Evolutionary conservation across 2,113 vertebrate genomes (phyloP).

Genomic region (Pseudopipra pipra): DNA sequence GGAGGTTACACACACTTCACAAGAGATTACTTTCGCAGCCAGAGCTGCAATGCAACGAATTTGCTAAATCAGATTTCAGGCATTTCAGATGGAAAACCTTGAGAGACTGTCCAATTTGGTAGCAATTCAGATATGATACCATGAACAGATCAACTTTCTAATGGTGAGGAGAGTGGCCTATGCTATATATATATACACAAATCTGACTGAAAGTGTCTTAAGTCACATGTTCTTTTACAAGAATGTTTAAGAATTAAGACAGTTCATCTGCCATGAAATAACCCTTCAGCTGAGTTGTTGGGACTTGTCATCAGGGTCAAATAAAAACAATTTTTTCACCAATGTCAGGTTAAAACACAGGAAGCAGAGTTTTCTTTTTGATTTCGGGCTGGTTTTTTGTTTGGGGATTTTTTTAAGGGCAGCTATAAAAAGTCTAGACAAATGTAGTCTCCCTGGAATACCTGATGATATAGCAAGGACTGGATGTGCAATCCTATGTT

Average conservation of each 20-base stretch:
- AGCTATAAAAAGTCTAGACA: conserved; percentile 9
- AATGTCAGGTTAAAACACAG: not conserved
- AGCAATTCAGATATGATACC: not conserved
- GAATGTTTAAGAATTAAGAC: not conserved
- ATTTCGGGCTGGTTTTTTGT: not conserved
- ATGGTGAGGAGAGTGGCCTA: not conserved
- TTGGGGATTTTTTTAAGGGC: not conserved
- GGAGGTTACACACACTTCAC: not conserved
- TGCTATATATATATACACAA: not conserved
- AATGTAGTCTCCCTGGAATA: not conserved
- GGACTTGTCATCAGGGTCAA: not conserved
- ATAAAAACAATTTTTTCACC: not conserved
- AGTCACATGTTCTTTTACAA: not conserved
- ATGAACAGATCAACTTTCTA: not conserved
- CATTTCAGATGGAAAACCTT: conserved; percentile 7
- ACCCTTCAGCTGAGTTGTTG: not conserved
- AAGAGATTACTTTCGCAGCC: not conserved
- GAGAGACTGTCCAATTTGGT: not conserved
- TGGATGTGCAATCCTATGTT: not conserved
- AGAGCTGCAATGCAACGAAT: not conserved
- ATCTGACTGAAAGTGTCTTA: not conserved
- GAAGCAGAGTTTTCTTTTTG: not conserved
- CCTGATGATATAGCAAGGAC: not conserved
- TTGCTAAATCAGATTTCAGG: conserved; percentile 4
- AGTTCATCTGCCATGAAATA: not conserved